These are phyloP conservation scores for Linnaemya tessellans DNA, from an alignment of 2,888 invertebrate genomes.

Conservation along the genomic window DNA sequence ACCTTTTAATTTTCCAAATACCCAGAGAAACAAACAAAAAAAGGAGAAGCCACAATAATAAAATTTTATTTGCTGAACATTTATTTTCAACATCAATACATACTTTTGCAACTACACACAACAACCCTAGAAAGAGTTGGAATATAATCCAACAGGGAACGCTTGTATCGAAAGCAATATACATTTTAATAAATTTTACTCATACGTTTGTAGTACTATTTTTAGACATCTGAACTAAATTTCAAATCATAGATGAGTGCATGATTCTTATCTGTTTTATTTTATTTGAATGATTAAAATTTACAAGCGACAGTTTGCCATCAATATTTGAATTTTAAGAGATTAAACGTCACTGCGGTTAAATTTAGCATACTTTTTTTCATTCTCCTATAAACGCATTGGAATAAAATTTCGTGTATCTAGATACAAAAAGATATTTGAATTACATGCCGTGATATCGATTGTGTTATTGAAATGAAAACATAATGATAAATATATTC, in stretches of 20 bases:
- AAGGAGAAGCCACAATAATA: neutral
- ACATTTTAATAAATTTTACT: neutral
- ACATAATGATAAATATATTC: neutral
- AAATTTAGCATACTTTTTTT: neutral
- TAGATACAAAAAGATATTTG: neutral
- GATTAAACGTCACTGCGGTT: neutral
- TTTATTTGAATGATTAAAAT: neutral
- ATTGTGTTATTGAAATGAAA: neutral
- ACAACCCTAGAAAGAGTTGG: neutral
- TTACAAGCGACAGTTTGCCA: neutral
- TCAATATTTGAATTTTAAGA: neutral
- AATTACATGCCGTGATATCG: neutral
- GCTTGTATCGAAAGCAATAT: too few relatives aligned
- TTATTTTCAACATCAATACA: neutral
- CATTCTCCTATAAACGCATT: too few relatives aligned
- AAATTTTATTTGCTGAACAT: slow-evolving; percentile 5
- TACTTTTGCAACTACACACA: neutral
- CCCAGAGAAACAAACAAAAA: neutral
- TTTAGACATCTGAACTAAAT: neutral
- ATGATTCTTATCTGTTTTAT: neutral
- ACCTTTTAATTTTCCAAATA: neutral
- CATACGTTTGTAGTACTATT: neutral
- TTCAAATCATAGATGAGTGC: neutral
- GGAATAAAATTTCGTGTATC: neutral
- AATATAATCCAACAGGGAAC: neutral